phyloP scores from a whole-genome alignment of 2,113 vertebrate species.

The Saguinus midas region DNA sequence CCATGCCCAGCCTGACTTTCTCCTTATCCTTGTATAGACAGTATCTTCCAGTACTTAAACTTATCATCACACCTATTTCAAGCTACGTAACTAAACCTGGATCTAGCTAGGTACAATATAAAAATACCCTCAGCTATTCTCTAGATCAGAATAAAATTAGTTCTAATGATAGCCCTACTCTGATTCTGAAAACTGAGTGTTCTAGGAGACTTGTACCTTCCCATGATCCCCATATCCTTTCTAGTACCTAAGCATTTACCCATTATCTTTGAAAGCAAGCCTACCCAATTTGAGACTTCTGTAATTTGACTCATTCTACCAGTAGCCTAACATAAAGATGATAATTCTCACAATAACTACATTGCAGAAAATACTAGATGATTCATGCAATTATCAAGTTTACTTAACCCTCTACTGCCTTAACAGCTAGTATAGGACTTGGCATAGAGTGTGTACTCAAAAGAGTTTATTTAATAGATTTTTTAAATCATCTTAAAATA shows the following conservation, averaged over 20 bases:
- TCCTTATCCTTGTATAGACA: background rate
- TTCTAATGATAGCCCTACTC: background rate
- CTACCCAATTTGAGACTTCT: background rate
- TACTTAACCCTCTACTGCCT: background rate
- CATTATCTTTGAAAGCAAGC: background rate
- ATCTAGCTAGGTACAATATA: background rate
- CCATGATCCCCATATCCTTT: background rate
- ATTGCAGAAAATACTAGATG: background rate
- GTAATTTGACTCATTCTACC: background rate
- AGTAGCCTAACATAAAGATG: background rate
- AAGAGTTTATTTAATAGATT: background rate
- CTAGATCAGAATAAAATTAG: background rate
- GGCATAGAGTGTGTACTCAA: background rate
- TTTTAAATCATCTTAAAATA: background rate
- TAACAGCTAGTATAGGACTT: background rate
- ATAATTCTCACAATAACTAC: conserved; percentile 2
- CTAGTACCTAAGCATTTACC: background rate
- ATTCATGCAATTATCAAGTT: background rate
- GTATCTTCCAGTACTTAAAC: background rate
- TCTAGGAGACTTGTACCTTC: background rate
- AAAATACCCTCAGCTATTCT: background rate
- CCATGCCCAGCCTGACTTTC: background rate
- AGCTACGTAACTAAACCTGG: background rate
- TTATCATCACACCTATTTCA: background rate
- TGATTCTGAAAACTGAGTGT: background rate